Base-by-base conservation (phyloP, 2,113 vertebrate genomes). In the Nesogale talazaci region DNA sequence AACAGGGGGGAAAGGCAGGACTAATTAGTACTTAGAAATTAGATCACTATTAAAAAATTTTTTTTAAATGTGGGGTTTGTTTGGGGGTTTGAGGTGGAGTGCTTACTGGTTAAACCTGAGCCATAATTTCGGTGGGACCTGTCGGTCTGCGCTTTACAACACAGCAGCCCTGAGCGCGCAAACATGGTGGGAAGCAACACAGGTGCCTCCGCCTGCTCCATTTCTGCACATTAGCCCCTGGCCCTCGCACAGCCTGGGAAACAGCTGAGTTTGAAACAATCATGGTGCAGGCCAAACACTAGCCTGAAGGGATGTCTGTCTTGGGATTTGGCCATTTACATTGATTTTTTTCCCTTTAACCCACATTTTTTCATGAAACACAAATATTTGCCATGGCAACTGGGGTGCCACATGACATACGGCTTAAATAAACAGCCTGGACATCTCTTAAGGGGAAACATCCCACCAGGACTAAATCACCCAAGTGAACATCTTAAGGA, bases 301-400 rank as follows among this genome's bases (percentile, higher is more conserved):
- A 4, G 96, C 97, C 95, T 27, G 85, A 74, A 95, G 95, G 95
- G 94, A 82, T 94, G 85, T 83, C 94, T 95, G 87, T 90, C 93
- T 97, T 92, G 95, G 96, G 97, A 94, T 93, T 93, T 92, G 83
- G 95, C 95, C 93, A 94, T 97, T 97, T 95, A 94, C 95, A 94
- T 56, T 63, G 92, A 89, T 90, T 95, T 95, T 96, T 96, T 96
- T 94, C 92, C 46, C 93, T 93, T 78, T 2, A 65, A 83, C 91
- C 22, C 93, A 92, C 76, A 83, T 94, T 96, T 96, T 61, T 94
- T 93, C 90, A 81, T 34, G 86, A 96, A 97, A 97, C 93, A 91
- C 96, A 97, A 97, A 97, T 97, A 97, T 97, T 96, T 97, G 94
- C 95, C 94, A 95, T 96, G 94, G 95, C 95, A 96, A 97, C 95